Evolutionary conservation across 2,113 vertebrate genomes (phyloP).

Genomic region (Shinisaurus crocodilurus): DNA sequence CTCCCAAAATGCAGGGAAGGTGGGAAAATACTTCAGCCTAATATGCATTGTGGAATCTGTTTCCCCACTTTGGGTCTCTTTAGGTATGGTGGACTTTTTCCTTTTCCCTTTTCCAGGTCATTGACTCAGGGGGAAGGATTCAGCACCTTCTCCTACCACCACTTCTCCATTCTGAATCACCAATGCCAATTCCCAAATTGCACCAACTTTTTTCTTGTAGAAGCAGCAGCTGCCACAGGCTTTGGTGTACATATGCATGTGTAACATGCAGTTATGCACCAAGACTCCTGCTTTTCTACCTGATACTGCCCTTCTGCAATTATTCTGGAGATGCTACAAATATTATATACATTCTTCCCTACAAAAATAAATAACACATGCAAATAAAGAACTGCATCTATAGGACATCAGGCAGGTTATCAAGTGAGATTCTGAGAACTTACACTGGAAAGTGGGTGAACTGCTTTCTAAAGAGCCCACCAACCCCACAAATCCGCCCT

Average conservation of each 20-base stretch:
- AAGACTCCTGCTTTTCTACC: background rate
- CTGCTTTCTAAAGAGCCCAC: background rate
- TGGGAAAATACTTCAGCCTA: background rate
- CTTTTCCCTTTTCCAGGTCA: slow-evolving; percentile 76
- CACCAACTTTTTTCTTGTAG: background rate
- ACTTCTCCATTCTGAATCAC: background rate
- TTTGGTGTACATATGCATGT: background rate
- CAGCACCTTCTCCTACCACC: background rate
- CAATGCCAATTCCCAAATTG: background rate
- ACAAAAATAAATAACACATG: background rate
- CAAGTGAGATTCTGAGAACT: background rate
- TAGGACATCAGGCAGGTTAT: background rate
- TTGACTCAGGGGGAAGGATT: slow-evolving; percentile 60
- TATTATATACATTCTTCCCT: background rate
- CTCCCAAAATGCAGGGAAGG: accelerated
- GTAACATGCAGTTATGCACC: too few relatives aligned
- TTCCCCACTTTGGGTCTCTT: slow-evolving; percentile 71
- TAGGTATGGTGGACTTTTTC: slow-evolving; percentile 67
- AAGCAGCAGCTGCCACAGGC: background rate
- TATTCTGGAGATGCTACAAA: background rate
- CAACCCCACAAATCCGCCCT: background rate
- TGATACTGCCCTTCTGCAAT: background rate
- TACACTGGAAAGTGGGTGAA: background rate
- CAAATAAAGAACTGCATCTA: background rate
- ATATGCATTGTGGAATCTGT: slow-evolving; percentile 6